Evolutionary conservation across 2,797 vertebrate species (phyloP), one percentile per base, ranked within the genome.

Genomic region (Centropyge bicolor): DNA sequence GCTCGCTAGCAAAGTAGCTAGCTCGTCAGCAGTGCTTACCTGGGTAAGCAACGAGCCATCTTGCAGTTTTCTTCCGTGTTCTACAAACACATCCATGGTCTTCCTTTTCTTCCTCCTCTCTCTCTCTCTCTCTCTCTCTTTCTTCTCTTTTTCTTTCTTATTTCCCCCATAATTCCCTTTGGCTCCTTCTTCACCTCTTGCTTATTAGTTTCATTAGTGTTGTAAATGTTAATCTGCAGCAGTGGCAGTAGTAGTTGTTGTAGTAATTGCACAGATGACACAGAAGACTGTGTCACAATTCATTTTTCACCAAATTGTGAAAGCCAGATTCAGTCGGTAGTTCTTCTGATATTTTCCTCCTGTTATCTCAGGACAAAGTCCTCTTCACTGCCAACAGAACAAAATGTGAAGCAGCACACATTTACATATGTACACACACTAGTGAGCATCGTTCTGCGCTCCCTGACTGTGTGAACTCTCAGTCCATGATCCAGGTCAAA

Each of bases 401-500:
- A 22, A 46, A 31, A 56, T 36, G 13, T 19, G 48, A 59, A 61
- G 64, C 49, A 69, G 69, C 64, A 79, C 66, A 51, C 19, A n/a
- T 35, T 22, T 52, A 14, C 27, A 64, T 27, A 51, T 12, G 46
- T 49, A 8, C 45, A 54, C 66, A 51, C 71, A 60, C 40, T 14
- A 10, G 19, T 48, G 20, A 52, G 22, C 24, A 46, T 52, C 22
- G n/a, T 64, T 60, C 24, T 38, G 8, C 52, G 16, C 5, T 64
- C 54, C 5, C 52, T 55, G 20, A 64, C 35, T 54, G 31, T 49
- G 43, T 45, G 31, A 71, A 48, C 45, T 74, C 46, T 56, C 16
- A 55, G 48, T 38, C 27, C 67, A 19, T 70, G 63, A 75, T 76
- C 48, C 61, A 70, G 63, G 79, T 82, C 78, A 78, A 64, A 84